These are phyloP conservation scores for Synaphobranchus kaupii DNA, from an alignment of 2,797 vertebrate species.

Conservation along the genomic window DNA sequence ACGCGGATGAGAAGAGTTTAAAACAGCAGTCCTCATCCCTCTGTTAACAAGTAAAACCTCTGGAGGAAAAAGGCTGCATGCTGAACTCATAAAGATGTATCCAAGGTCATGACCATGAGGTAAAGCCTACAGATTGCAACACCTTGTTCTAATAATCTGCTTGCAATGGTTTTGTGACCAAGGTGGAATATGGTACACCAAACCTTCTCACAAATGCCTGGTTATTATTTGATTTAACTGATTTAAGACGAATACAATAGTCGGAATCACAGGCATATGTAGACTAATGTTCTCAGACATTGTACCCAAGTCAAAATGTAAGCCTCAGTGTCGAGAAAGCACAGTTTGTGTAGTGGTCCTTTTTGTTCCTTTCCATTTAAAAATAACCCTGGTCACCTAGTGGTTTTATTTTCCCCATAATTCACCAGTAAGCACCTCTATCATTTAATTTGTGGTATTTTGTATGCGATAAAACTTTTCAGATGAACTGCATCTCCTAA, in stretches of 20 bases:
- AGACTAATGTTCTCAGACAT: not conserved
- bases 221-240: not conserved
- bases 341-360: not conserved
- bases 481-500: not conserved
- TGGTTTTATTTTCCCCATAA: slow-evolving; percentile 3
- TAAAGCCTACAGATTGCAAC: not conserved
- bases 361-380: not conserved
- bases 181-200: not conserved
- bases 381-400: not conserved
- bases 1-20: not conserved
- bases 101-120: not conserved
- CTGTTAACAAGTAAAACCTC: not conserved
- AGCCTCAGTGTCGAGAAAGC: not conserved
- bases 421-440: slow-evolving; percentile 10
- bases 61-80: not conserved
- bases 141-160: not conserved
- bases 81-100: not conserved
- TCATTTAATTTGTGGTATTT: not conserved
- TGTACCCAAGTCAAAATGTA: not conserved
- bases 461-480: slow-evolving; percentile 4
- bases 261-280: not conserved
- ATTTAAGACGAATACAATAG: not conserved
- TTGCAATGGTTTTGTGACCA: too few relatives aligned
- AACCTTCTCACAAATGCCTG: not conserved
- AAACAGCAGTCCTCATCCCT: not conserved